Evolutionary conservation across 2,113 vertebrate genomes (phyloP).

Genomic region (Lanius ludovicianus): DNA sequence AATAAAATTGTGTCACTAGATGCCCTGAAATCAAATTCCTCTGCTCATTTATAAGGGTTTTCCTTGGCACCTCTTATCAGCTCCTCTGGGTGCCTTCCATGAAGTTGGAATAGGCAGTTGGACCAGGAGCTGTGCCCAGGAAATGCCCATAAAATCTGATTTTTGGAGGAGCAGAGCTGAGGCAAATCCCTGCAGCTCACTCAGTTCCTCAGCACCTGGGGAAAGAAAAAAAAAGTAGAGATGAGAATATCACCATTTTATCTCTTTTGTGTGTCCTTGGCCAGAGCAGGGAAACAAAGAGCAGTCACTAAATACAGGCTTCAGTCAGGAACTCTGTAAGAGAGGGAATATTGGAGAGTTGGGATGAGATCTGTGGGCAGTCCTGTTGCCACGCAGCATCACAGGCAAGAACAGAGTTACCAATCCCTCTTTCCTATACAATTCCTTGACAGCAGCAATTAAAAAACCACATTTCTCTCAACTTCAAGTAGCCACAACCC

Average conservation of each 20-base stretch:
- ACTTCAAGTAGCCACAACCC: background rate
- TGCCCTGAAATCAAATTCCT: background rate
- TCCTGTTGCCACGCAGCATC: background rate
- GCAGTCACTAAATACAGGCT: background rate
- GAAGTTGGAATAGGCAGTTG: no score
- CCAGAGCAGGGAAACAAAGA: background rate
- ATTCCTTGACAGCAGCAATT: accelerated
- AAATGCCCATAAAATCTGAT: background rate
- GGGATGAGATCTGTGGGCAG: background rate
- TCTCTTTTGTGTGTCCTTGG: background rate
- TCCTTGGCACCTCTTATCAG: background rate
- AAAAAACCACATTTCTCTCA: background rate
- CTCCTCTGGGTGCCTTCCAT: background rate
- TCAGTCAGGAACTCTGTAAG: background rate
- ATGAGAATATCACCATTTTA: background rate
- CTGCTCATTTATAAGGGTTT: background rate
- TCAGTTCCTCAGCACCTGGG: background rate
- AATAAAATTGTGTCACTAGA: slow-evolving; percentile 20
- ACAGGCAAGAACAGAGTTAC: background rate
- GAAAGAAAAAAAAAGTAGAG: background rate
- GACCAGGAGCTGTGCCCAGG: background rate
- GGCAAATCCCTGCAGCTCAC: background rate
- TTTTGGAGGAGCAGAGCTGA: background rate
- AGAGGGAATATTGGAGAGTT: accelerated
- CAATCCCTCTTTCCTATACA: background rate